A percentile compares a stretch with the other conserved stretches of the same genome.
Conservation (phyloP, 2,797 vertebrate genomes). For the Mormyrus proboscirostris region DNA sequence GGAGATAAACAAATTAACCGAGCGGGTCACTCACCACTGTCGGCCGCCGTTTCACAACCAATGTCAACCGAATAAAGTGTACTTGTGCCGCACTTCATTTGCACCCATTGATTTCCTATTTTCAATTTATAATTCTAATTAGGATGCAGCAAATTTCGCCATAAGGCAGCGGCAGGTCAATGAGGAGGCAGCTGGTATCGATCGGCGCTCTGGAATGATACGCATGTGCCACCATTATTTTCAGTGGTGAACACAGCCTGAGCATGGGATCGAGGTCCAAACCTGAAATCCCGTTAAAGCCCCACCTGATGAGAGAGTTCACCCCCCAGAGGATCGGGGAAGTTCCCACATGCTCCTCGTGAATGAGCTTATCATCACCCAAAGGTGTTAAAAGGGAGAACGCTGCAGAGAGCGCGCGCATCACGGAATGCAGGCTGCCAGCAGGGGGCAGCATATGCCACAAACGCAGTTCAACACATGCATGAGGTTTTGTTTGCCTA, state of each 20-base stretch:
- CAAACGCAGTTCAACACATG: not conserved
- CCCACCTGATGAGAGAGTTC: not conserved
- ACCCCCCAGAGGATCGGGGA: not conserved
- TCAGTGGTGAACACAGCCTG: slow-evolving; percentile 21
- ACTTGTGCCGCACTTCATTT: slow-evolving; percentile 77
- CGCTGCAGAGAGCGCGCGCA: not conserved
- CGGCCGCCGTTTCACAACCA: slow-evolving; percentile 53
- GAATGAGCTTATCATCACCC: not conserved
- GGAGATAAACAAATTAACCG: slow-evolving; percentile 41
- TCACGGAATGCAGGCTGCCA: not conserved
- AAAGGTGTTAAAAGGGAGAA: not conserved
- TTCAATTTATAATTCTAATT: slow-evolving; percentile 98
- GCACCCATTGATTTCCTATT: slow-evolving; percentile 94
- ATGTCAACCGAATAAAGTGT: slow-evolving; percentile 76
- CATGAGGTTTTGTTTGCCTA: not conserved
- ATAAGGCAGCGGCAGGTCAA: slow-evolving; percentile 68
- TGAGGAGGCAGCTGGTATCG: slow-evolving; percentile 57
- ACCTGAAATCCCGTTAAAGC: not conserved
- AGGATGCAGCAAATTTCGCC: slow-evolving; percentile 78
- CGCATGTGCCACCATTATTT: slow-evolving; percentile 64
- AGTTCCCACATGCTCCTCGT: not conserved
- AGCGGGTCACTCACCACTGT: slow-evolving; percentile 48
- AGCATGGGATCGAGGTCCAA: not conserved
- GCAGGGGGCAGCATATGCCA: slow-evolving; percentile 15
- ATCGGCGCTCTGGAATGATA: slow-evolving; percentile 53